Conservation (phyloP, 2,113 vertebrate genomes). For the Solea solea region DNA sequence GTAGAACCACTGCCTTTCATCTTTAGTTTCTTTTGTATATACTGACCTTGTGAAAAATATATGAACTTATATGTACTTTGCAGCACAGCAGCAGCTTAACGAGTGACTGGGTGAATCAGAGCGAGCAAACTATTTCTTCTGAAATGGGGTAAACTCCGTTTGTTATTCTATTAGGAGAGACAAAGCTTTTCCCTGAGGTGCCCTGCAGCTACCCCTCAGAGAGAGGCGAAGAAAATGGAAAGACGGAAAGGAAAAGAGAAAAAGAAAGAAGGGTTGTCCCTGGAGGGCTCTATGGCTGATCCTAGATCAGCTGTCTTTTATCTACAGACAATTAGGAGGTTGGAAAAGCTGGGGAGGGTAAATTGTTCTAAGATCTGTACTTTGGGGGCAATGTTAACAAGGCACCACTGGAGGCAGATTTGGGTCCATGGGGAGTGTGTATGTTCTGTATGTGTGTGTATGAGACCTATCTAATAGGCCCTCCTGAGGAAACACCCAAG, state of each 20-base stretch:
- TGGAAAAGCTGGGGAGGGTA: constrained; percentile 73
- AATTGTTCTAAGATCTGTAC: constrained; percentile 78
- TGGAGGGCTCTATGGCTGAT: constrained; percentile 57
- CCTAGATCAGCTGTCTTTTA: constrained; percentile 69
- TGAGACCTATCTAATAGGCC: constrained; percentile 69
- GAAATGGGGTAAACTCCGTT: constrained; percentile 72
- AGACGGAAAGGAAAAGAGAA: constrained; percentile 42
- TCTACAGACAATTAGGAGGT: constrained; percentile 75
- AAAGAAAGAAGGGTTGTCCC: constrained; percentile 51
- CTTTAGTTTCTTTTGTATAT: constrained; percentile 71
- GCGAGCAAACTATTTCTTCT: constrained; percentile 65
- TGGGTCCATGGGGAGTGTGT: constrained; percentile 60
- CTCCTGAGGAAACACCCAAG: constrained; percentile 70
- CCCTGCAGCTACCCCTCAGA: constrained; percentile 71
- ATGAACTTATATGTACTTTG: constrained; percentile 62
- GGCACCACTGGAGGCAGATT: constrained; percentile 77
- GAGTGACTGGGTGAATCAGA: constrained; percentile 55
- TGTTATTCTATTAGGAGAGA: constrained; percentile 76
- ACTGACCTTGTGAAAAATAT: constrained; percentile 71
- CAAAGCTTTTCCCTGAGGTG: constrained; percentile 69
- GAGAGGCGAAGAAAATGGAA: constrained; percentile 41
- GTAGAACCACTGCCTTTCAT: constrained; percentile 66
- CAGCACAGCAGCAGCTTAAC: constrained; percentile 51
- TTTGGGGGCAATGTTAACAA: constrained; percentile 77
- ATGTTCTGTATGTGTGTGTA: constrained; percentile 25